A percentile compares a stretch with the other conserved stretches of the same genome.
Conservation (phyloP, 1,140 invertebrate species). For the Lithobius niger region DNA sequence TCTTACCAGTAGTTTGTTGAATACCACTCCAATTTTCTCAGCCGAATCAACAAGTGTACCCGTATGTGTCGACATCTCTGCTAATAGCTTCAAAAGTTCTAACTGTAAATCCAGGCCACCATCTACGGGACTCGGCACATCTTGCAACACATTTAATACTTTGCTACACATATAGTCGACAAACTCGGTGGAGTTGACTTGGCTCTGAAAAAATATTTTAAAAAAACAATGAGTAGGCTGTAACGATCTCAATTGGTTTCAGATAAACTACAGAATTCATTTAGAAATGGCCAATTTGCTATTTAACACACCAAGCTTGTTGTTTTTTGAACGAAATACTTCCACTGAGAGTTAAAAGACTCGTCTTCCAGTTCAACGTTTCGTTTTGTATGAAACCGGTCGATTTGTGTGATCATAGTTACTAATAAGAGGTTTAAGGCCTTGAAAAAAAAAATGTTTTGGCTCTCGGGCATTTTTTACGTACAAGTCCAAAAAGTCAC, state of each 20-base stretch:
- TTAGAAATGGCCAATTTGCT: too few relatives aligned
- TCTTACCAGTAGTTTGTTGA: constrained; percentile 61
- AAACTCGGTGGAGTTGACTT: constrained; percentile 74
- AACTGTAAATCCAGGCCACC: constrained; percentile 57
- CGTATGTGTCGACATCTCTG: constrained; percentile 64
- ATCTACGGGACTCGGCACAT: constrained; percentile 21
- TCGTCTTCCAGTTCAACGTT: too few relatives aligned
- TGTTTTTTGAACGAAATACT: too few relatives aligned
- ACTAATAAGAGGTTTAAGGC: too few relatives aligned
- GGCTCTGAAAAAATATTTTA: constrained; percentile 47
- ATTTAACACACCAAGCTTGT: too few relatives aligned
- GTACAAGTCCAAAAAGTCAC: too few relatives aligned
- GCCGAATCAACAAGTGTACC: constrained; percentile 58
- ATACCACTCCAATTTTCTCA: constrained; percentile 54
- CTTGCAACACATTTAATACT: constrained; percentile 51
- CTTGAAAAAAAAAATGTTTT: too few relatives aligned
- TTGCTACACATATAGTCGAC: constrained; percentile 73
- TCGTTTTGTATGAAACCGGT: too few relatives aligned
- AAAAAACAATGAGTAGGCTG: neutral
- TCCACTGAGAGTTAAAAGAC: too few relatives aligned
- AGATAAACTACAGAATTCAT: too few relatives aligned
- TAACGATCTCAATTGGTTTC: constrained; percentile 2
- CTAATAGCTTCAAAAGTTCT: constrained; percentile 72
- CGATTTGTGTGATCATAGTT: too few relatives aligned
- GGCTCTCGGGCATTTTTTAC: too few relatives aligned